phyloP scores from a whole-genome alignment of 2,888 invertebrate species.

The Agrochola litura region DNA sequence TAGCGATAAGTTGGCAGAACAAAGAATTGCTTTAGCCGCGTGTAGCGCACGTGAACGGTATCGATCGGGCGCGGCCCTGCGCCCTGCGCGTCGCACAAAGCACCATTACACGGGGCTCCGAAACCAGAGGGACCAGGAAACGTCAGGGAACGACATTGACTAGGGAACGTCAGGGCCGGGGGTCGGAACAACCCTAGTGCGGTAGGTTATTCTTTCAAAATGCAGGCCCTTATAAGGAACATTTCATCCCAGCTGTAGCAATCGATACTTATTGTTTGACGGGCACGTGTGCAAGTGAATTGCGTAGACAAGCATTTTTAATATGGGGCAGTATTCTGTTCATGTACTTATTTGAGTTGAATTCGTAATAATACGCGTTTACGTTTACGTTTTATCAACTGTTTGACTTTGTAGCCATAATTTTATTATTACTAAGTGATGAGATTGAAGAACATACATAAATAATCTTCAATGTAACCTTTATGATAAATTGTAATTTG shows the following conservation, averaged over 20 bases:
- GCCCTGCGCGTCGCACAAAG: constrained; percentile 74
- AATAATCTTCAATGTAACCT: constrained; percentile 36
- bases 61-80: constrained; percentile 73
- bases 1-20: constrained; percentile 73
- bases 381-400: constrained; percentile 16
- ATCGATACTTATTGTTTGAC: constrained; percentile 35
- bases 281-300: constrained; percentile 11
- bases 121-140: constrained; percentile 38
- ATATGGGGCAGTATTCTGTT: constrained; percentile 17
- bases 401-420: constrained; percentile 9
- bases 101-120: constrained; percentile 64
- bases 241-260: constrained; percentile 7
- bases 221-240: constrained; percentile 38
- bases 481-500: constrained; percentile 47
- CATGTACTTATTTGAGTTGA: constrained; percentile 1
- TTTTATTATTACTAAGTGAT: constrained; percentile 14
- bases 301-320: constrained; percentile 14
- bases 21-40: constrained; percentile 72
- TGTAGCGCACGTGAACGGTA: constrained; percentile 74
- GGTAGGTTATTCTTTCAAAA: constrained; percentile 57
- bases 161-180: constrained; percentile 30
- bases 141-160: constrained; percentile 12
- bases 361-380: neutral
- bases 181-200: constrained; percentile 52
- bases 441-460: constrained; percentile 30